Base-by-base conservation (phyloP, 2,113 vertebrate genomes). In the Salvelinus fontinalis region DNA sequence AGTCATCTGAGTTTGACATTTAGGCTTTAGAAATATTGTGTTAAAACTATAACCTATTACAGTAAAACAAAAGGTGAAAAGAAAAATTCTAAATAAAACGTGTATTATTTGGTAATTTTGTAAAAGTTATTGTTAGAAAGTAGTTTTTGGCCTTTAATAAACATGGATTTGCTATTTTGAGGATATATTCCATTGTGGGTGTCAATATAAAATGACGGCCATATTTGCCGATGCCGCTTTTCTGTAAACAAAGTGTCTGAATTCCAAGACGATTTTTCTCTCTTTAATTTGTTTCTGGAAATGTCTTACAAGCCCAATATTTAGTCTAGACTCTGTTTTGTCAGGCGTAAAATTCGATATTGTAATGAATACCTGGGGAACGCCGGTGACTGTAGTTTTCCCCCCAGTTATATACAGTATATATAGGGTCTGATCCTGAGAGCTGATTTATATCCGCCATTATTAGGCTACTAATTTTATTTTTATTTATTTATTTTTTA, bases 301-400 rank as follows among this genome's bases (percentile, higher is more conserved):
- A 95, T 95, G 94, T 94, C 94, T 73, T 95, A 95, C 93, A 95
- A 95, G 83, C 94, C 94, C 81, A 92, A 92, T 91, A 79, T 79
- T 57, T 54, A n/a, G 74, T 81, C 69, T 78, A 64, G 22, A 70
- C 48, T 67, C 26, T 57, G 82, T 85, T 86, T 85, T 77, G 64
- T 88, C 81, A 83, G 82, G 73, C 78, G 78, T 78, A 87, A 89
- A 77, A 82, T 75, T 70, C 77, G 79, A 74, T 80, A 83, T 81
- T 80, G 75, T 79, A 81, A 87, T 89, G 88, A 89, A 86, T 88
- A 88, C 88, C 88, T 88, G 88, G 84, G 86, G 86, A 88, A 75
- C 82, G 83, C 85, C 79, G 83, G 74, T 79, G 88, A 78, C 81
- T 82, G 88, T 75, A 87, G 90, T 89, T 82, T 85, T 83, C 84